These are phyloP conservation scores for Drosophila kepulauana DNA, from an alignment of 1,140 invertebrate genomes.

Conservation along the genomic window DNA sequence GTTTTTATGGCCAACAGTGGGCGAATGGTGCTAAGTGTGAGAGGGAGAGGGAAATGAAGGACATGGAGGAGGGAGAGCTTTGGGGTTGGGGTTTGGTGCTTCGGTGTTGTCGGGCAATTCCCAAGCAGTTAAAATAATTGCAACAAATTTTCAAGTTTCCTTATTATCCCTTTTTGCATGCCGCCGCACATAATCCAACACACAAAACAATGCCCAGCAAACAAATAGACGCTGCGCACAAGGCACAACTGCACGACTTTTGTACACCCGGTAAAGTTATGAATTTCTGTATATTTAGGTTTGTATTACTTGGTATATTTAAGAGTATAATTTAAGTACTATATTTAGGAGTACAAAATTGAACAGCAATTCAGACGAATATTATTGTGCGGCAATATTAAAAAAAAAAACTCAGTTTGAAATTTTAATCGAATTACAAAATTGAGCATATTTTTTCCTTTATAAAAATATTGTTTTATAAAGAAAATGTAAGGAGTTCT, in stretches of 20 bases:
- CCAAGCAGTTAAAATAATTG: conserved; percentile 81
- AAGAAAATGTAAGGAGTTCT: too few species aligned
- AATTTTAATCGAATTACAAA: too few species aligned
- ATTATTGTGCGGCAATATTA: too few species aligned
- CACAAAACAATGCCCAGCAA: conserved; percentile 35
- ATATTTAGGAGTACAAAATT: too few species aligned
- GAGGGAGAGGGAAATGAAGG: not conserved
- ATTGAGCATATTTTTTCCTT: too few species aligned
- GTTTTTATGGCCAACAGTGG: conserved; percentile 26
- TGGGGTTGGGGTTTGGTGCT: not conserved
- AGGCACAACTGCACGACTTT: not conserved
- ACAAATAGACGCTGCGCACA: too few species aligned
- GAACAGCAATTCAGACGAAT: too few species aligned
- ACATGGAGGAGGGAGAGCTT: not conserved
- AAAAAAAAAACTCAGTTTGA: too few species aligned
- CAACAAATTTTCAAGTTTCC: conserved; percentile 81
- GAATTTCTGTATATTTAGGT: too few species aligned
- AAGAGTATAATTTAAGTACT: too few species aligned
- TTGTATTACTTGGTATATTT: too few species aligned
- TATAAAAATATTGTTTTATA: too few species aligned
- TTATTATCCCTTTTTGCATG: conserved; percentile 66
- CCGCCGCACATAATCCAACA: conserved; percentile 61
- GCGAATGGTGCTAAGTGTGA: not conserved
- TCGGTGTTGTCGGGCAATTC: conserved; percentile 48
- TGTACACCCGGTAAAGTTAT: not conserved